Percentiles rank a stretch among this genome's conserved stretches.
Evolutionary conservation across 2,113 vertebrate species (phyloP).

Genomic region (Clarias gariepinus): DNA sequence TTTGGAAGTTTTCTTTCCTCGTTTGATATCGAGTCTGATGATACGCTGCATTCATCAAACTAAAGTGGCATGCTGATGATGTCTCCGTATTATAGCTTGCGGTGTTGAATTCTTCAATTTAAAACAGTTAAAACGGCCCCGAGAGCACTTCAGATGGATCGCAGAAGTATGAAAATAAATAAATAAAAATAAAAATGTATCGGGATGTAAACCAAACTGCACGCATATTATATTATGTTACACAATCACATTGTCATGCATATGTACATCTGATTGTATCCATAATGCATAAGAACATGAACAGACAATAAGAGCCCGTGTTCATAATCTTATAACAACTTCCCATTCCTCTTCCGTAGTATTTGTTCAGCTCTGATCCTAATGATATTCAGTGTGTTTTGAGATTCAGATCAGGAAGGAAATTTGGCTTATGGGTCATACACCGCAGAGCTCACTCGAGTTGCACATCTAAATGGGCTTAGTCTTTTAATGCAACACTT

Average conservation of each 20-base stretch:
- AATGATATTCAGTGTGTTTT: background rate
- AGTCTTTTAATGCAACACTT: conserved; percentile 52
- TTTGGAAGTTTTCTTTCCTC: conserved; percentile 24
- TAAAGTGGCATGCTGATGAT: conserved; percentile 32
- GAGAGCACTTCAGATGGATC: background rate
- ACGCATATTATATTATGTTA: background rate
- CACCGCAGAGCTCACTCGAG: conserved; percentile 45
- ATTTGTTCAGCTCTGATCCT: conserved; percentile 38
- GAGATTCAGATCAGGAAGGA: conserved; percentile 41
- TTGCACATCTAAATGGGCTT: conserved; percentile 46
- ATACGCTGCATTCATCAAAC: conserved; percentile 30
- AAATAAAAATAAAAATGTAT: background rate
- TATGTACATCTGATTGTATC: background rate
- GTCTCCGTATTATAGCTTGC: background rate
- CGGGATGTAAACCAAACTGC: background rate
- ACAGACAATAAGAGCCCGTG: conserved; percentile 2
- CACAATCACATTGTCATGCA: background rate
- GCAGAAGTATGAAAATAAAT: background rate
- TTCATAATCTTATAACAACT: conserved; percentile 18
- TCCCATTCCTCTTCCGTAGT: conserved; percentile 6
- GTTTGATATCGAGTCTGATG: conserved; percentile 39
- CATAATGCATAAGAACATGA: background rate
- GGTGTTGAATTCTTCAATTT: background rate
- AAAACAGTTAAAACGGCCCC: background rate
- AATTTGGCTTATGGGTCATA: conserved; percentile 31